phyloP scores from a whole-genome alignment of 2,888 invertebrate species.

The Mimas tiliae region DNA sequence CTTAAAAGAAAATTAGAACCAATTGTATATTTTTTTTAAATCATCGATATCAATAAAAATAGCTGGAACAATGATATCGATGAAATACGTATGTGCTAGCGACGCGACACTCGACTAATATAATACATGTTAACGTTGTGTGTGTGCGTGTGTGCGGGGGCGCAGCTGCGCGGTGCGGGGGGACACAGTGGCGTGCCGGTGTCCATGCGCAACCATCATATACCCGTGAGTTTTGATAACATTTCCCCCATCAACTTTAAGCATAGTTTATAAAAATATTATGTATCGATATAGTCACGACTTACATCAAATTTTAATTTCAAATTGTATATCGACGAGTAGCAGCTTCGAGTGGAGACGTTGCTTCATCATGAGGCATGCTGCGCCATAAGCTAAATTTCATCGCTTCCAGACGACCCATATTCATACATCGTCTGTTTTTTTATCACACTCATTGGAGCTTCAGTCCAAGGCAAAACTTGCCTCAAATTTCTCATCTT shows the following conservation, averaged over 20 bases:
- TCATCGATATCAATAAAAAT: background rate
- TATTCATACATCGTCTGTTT: too few relatives aligned
- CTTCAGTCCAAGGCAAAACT: background rate
- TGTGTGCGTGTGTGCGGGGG: conserved; percentile 28
- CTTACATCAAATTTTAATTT: background rate
- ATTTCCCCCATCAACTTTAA: too few relatives aligned
- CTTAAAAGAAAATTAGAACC: background rate
- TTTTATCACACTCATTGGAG: background rate
- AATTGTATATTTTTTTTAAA: background rate
- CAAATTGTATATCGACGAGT: too few relatives aligned
- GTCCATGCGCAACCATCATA: conserved; percentile 57
- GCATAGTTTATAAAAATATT: too few relatives aligned
- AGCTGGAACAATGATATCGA: background rate
- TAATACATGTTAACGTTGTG: conserved; percentile 11
- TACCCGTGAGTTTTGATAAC: conserved; percentile 60
- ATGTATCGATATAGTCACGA: conserved; percentile 2
- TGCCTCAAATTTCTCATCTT: background rate
- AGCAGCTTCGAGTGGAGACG: too few relatives aligned
- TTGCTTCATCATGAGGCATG: too few relatives aligned
- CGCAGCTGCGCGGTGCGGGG: conserved; percentile 52
- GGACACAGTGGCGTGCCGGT: conserved; percentile 51
- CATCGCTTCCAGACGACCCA: too few relatives aligned
- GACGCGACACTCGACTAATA: conserved; percentile 1
- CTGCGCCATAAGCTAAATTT: too few relatives aligned
- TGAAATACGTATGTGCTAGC: background rate